Percentiles rank a stretch among this genome's conserved stretches.
These are phyloP conservation scores for Heliconius erato DNA, from an alignment of 2,888 invertebrate species.

Conservation along the genomic window DNA sequence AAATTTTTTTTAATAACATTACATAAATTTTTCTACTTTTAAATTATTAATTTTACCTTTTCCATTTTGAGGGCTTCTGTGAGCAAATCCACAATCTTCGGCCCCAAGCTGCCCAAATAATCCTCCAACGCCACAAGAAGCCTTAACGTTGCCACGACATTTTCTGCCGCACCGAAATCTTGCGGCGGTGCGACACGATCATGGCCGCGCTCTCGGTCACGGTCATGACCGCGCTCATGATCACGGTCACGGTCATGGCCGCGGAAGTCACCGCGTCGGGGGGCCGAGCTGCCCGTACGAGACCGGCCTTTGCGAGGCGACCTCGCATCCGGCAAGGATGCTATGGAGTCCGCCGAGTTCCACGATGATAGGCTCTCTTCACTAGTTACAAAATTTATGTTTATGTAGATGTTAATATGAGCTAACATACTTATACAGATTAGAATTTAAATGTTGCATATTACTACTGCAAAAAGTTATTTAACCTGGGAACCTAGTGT, in stretches of 20 bases:
- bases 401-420: too few relatives aligned
- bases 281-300: slow-evolving; percentile 55
- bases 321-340: slow-evolving; percentile 62
- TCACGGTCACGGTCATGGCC: slow-evolving; percentile 49
- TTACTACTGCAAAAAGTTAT: too few relatives aligned
- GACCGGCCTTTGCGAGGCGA: slow-evolving; percentile 52
- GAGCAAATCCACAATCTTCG: slow-evolving; percentile 91
- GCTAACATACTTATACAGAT: too few relatives aligned
- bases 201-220: background rate
- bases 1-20: too few relatives aligned
- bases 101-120: slow-evolving; percentile 93
- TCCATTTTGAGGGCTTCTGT: slow-evolving; percentile 92
- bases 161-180: slow-evolving; percentile 79
- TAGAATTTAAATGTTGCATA: too few relatives aligned
- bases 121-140: slow-evolving; percentile 93
- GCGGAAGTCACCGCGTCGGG: slow-evolving; percentile 55
- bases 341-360: slow-evolving; percentile 74
- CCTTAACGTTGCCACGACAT: slow-evolving; percentile 89
- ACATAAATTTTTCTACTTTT: too few relatives aligned
- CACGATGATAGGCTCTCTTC: slow-evolving; percentile 74
- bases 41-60: slow-evolving; percentile 73
- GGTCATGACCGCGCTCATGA: slow-evolving; percentile 41
- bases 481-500: too few relatives aligned
- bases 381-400: slow-evolving; percentile 51
- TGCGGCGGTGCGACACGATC: slow-evolving; percentile 48